These are phyloP conservation scores for Drosophila kikkawai DNA, from an alignment of 1,140 invertebrate genomes.

Conservation along the genomic window DNA sequence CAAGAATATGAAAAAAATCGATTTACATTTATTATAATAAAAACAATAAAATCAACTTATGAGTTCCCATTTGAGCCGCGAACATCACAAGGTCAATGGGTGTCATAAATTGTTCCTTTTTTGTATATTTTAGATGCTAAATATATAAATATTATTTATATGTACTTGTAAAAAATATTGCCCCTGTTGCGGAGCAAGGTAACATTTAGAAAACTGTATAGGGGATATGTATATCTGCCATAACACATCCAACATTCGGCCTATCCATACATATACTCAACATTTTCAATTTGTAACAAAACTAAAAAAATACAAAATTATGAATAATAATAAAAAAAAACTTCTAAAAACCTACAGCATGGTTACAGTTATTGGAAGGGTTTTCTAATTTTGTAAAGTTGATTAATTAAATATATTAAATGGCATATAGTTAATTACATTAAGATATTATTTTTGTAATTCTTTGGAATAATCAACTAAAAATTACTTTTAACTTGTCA, in stretches of 20 bases:
- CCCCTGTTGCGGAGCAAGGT: slow-evolving; percentile 20
- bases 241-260: slow-evolving; percentile 45
- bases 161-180: slow-evolving; percentile 54
- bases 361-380: neutral
- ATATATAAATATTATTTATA: slow-evolving; percentile 64
- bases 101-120: slow-evolving; percentile 80
- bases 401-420: neutral
- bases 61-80: slow-evolving; percentile 33
- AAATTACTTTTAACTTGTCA: neutral
- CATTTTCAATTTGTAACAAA: slow-evolving; percentile 72
- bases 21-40: slow-evolving; percentile 82
- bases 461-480: neutral
- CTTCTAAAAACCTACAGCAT: slow-evolving; percentile 3
- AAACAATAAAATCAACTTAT: slow-evolving; percentile 58
- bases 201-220: slow-evolving; percentile 56
- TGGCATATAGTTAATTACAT: neutral
- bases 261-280: slow-evolving; percentile 44
- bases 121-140: slow-evolving; percentile 77
- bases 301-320: slow-evolving; percentile 45
- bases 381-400: neutral
- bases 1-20: slow-evolving; percentile 76
- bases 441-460: neutral
- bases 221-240: slow-evolving; percentile 55
- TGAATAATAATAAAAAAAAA: slow-evolving; percentile 44
- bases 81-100: slow-evolving; percentile 52